Base-by-base conservation (phyloP, 2,888 invertebrate species). In the Leptogaster cylindrica region DNA sequence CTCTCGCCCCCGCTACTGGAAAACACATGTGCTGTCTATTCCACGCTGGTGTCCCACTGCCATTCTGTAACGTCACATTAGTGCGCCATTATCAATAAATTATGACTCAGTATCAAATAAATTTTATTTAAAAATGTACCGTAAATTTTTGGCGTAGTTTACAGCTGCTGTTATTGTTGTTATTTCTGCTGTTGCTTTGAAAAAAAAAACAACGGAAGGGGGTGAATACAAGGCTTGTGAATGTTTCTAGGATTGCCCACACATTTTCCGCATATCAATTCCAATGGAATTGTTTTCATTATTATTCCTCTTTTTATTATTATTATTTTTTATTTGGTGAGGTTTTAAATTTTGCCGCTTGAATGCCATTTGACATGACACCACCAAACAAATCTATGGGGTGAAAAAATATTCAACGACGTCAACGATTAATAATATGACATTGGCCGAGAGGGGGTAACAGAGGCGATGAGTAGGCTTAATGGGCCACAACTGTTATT, bases 11-110 rank as follows among this genome's bases (percentile, higher is more conserved):
- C 50, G 12, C 8, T 50, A 16, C 27, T 50, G 8, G 16, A 50
- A 27, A 27, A 36, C 16, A 55, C 55, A 23, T 23, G 23, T 23
- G 36, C 20, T 55, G 55, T 55, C 55, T 55, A 55, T 55, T 55
- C 55, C 14, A 31, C 8, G 36, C n/a, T 12, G 44, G 44, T 69
- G 69, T 71, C 71, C 70, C 66, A 52, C 51, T 71, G 72, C 70
- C 72, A 70, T 71, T 70, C n/a, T 70, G 70, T 68, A 51, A 65
- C 69, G 71, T 72, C 72, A 71, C 70, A 72, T 72, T 72, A 72
- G 70, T 70, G 70, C 68, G 68, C 70, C 70, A 70, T 72, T 72
- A 70, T 67, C 70, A 70, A 70, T 72, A 70, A 72, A 70, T 72
- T 71, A 71, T 71, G 55, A 68, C 65, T 55, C 50, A 65, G 28